These are phyloP conservation scores for Orthosia gracilis DNA, from an alignment of 2,888 invertebrate species.

Conservation along the genomic window DNA sequence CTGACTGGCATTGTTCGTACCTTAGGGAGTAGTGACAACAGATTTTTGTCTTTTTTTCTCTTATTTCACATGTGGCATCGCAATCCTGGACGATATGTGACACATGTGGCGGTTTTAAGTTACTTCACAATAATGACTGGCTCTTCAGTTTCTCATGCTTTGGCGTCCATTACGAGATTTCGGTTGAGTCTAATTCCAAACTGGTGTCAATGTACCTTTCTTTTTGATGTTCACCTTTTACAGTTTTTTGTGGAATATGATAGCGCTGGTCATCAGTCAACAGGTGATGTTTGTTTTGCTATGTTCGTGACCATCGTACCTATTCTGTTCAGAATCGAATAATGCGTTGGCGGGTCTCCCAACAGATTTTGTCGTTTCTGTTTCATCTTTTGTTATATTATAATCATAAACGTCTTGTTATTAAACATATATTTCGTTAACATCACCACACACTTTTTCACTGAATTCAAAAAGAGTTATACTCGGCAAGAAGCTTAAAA, in stretches of 20 bases:
- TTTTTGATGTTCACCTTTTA: slow-evolving; percentile 85
- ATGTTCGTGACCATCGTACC: slow-evolving; percentile 57
- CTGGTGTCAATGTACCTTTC: slow-evolving; percentile 81
- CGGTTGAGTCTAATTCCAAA: slow-evolving; percentile 68
- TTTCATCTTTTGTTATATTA: background rate
- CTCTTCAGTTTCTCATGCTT: slow-evolving; percentile 88
- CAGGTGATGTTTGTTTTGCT: slow-evolving; percentile 79
- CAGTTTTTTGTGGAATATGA: slow-evolving; percentile 81
- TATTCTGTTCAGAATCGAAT: slow-evolving; percentile 18
- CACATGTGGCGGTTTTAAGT: slow-evolving; percentile 90
- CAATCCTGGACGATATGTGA: slow-evolving; percentile 90
- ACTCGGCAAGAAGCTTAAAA: slow-evolving; percentile 12
- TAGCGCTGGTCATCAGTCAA: slow-evolving; percentile 74
- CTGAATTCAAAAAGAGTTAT: slow-evolving; percentile 6
- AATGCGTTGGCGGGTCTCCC: background rate
- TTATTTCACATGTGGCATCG: slow-evolving; percentile 90
- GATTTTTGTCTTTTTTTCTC: slow-evolving; percentile 88
- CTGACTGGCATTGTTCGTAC: slow-evolving; percentile 88
- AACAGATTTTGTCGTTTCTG: background rate
- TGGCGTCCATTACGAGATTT: slow-evolving; percentile 83
- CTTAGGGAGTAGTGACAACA: slow-evolving; percentile 90
- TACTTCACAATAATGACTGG: slow-evolving; percentile 89
- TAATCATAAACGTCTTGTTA: background rate
- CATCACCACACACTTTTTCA: background rate
- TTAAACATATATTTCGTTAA: background rate